These are phyloP conservation scores for Brachyptera risi DNA, from an alignment of 2,888 invertebrate species.

Conservation along the genomic window DNA sequence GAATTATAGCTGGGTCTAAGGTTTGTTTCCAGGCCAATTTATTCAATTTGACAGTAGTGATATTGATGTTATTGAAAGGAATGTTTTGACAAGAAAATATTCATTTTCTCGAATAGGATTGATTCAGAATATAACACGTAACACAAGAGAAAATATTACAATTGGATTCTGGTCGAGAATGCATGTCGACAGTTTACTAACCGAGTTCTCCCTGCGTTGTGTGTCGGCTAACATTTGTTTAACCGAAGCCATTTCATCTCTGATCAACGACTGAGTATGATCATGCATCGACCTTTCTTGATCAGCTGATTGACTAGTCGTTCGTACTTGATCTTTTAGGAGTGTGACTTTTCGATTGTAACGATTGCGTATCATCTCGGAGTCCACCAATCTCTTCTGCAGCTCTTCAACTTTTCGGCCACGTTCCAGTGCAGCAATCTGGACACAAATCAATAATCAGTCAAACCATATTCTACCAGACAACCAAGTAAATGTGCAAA, in stretches of 20 bases:
- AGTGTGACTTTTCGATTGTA: slow-evolving; percentile 68
- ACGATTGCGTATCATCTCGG: slow-evolving; percentile 70
- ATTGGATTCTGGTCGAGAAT: too few relatives aligned
- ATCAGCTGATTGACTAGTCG: slow-evolving; percentile 62
- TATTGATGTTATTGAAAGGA: too few relatives aligned
- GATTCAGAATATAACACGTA: too few relatives aligned
- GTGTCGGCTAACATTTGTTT: slow-evolving; percentile 72
- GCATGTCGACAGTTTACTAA: slow-evolving; percentile 35
- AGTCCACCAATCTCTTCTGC: slow-evolving; percentile 74
- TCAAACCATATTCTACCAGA: too few relatives aligned
- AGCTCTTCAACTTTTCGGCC: slow-evolving; percentile 80
- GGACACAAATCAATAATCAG: slow-evolving; percentile 31
- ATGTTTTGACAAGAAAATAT: too few relatives aligned
- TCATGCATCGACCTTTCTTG: slow-evolving; percentile 65
- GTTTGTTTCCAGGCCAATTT: too few relatives aligned
- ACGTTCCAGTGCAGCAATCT: slow-evolving; percentile 79
- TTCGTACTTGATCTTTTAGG: slow-evolving; percentile 67
- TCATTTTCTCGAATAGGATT: too few relatives aligned
- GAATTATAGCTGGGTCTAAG: too few relatives aligned
- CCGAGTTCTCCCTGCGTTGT: slow-evolving; percentile 70
- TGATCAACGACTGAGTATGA: slow-evolving; percentile 63
- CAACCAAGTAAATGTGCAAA: too few relatives aligned
- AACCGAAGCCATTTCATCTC: slow-evolving; percentile 70
- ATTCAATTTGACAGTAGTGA: too few relatives aligned
- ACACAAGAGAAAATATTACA: too few relatives aligned